Conservation (phyloP, 2,888 invertebrate species). For the Anthophora plumipes region DNA sequence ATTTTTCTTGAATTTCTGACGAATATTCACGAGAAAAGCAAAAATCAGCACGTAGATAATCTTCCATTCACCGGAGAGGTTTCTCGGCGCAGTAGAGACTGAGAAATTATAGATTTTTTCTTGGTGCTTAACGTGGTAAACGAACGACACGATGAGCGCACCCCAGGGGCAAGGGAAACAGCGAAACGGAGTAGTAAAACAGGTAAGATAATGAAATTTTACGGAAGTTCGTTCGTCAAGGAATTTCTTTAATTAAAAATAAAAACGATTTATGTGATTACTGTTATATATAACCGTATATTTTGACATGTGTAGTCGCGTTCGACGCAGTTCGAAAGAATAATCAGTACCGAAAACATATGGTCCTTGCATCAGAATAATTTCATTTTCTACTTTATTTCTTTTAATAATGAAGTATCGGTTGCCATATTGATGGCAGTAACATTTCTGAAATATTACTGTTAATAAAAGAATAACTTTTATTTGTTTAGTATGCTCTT, state of each 20-base stretch:
- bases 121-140: conserved; percentile 44
- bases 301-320: conserved; percentile 32
- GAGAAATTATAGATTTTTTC: conserved; percentile 51
- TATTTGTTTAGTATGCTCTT: conserved; percentile 12
- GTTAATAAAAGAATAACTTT: background rate
- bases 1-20: conserved; percentile 70
- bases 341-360: conserved; percentile 60
- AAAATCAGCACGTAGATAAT: conserved; percentile 36
- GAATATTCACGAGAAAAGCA: conserved; percentile 37
- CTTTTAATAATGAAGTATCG: background rate
- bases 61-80: conserved; percentile 16
- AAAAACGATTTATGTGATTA: conserved; percentile 26
- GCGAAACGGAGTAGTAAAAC: conserved; percentile 87
- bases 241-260: background rate
- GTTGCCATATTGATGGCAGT: background rate
- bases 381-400: conserved; percentile 22
- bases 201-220: conserved; percentile 84
- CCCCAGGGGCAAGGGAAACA: conserved; percentile 85
- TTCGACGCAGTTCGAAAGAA: conserved; percentile 34
- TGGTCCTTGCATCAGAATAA: conserved; percentile 53
- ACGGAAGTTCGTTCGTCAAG: background rate
- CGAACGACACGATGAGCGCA: conserved; percentile 70
- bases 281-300: conserved; percentile 52
- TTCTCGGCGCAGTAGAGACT: conserved; percentile 10
- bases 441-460: background rate